Percentiles rank a stretch among this genome's conserved stretches.
Evolutionary conservation across 2,888 invertebrate genomes (phyloP).

Genomic region (Drosophila seclusa): DNA sequence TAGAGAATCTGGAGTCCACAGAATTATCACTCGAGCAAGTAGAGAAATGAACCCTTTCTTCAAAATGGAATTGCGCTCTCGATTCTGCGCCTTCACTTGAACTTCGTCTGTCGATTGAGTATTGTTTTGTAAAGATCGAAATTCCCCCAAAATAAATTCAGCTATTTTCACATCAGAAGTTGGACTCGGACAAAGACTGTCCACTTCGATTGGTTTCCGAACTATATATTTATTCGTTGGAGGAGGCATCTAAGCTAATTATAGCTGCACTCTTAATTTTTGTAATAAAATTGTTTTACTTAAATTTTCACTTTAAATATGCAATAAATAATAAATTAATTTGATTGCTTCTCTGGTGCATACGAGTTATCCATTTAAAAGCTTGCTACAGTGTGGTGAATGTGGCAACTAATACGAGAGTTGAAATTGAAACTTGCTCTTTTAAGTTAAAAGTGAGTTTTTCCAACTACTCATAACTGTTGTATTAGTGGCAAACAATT

Average conservation of each 20-base stretch:
- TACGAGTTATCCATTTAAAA: not conserved
- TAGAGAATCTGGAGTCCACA: not conserved
- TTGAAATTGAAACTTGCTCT: not conserved
- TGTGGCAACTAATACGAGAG: not conserved
- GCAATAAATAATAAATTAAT: not conserved
- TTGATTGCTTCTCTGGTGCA: not conserved
- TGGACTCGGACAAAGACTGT: too few species aligned
- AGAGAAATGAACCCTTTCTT: not conserved
- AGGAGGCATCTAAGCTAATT: not conserved
- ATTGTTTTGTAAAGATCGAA: not conserved
- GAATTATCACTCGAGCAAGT: not conserved
- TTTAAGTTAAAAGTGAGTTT: not conserved
- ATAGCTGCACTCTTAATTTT: not conserved
- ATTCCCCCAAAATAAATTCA: not conserved
- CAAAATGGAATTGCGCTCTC: not conserved
- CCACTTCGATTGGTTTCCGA: not conserved
- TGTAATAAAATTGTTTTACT: not conserved
- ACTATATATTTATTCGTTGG: not conserved
- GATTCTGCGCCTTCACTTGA: not conserved
- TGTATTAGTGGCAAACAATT: slow-evolving; percentile 34
- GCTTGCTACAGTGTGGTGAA: not conserved
- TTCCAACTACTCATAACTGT: not conserved
- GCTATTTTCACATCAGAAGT: not conserved
- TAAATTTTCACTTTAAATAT: not conserved
- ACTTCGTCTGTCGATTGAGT: not conserved